Evolutionary conservation across 2,797 vertebrate species (phyloP).

Genomic region (Babyrousa celebensis): DNA sequence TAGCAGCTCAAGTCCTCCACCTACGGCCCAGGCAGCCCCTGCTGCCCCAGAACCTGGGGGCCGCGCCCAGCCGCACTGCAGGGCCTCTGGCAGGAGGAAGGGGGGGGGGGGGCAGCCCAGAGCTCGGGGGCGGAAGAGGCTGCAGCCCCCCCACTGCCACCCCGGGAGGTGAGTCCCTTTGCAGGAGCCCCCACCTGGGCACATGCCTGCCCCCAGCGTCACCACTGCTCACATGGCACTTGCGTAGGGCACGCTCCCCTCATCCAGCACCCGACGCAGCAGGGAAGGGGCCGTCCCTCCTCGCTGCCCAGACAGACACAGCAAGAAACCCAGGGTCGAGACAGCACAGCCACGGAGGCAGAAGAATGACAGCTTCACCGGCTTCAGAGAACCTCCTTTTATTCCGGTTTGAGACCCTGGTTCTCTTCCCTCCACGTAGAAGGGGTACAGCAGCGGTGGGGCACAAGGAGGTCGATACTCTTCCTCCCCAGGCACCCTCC

Average conservation of each 20-base stretch:
- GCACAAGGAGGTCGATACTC: not conserved
- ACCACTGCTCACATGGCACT: not conserved
- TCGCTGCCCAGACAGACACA: not conserved
- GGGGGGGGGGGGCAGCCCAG: not conserved
- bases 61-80: not conserved
- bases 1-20: not conserved
- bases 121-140: not conserved
- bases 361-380: conserved; percentile 39
- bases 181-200: not conserved
- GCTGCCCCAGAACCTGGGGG: not conserved
- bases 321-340: not conserved
- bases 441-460: conserved; percentile 36
- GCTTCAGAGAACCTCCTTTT: conserved; percentile 75
- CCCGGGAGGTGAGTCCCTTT: not conserved
- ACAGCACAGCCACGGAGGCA: not conserved
- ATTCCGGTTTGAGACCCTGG: conserved; percentile 64
- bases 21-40: not conserved
- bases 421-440: conserved; percentile 17
- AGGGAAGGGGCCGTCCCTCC: not conserved
- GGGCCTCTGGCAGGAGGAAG: not conserved
- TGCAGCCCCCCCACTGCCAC: too few relatives aligned
- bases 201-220: not conserved
- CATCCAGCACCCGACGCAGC: not conserved
- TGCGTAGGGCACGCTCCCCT: not conserved
- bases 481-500: not conserved